Evolutionary conservation across 1,140 invertebrate species (phyloP).

Genomic region (Drosophila burlai): DNA sequence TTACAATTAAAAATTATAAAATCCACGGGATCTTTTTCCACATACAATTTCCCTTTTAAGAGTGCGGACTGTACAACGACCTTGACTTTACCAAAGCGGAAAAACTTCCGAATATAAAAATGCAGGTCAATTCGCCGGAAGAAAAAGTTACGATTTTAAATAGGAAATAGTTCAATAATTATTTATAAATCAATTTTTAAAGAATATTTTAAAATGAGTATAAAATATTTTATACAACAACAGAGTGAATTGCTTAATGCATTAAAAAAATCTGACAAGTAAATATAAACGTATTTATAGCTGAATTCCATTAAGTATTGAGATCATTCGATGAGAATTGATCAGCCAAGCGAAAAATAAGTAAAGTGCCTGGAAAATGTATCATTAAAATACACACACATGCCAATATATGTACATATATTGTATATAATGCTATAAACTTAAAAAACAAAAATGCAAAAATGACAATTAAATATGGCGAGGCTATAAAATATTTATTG

Average conservation of each 20-base stretch:
- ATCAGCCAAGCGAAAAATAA: constrained; percentile 16
- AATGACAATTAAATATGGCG: constrained; percentile 8
- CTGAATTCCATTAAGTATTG: constrained; percentile 9
- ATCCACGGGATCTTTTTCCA: background rate
- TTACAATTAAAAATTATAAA: too few species aligned
- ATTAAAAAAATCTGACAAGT: too few species aligned
- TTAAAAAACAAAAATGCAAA: background rate
- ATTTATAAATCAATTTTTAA: background rate
- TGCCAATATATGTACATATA: background rate
- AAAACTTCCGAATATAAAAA: constrained; percentile 5
- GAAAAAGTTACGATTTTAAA: background rate
- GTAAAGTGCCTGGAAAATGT: constrained; percentile 10
- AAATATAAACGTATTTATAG: too few species aligned
- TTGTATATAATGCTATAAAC: background rate
- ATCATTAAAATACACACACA: background rate
- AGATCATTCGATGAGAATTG: constrained; percentile 10
- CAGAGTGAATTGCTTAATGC: background rate
- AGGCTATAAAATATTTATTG: constrained; percentile 3
- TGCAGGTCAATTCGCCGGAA: background rate
- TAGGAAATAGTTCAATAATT: background rate
- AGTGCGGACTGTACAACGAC: constrained; percentile 1
- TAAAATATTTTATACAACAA: background rate
- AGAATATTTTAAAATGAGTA: background rate
- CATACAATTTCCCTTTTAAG: background rate
- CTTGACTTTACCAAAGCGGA: constrained; percentile 3